Base-by-base conservation (phyloP, 2,797 vertebrate genomes). In the Bryconaethiops microstoma region DNA sequence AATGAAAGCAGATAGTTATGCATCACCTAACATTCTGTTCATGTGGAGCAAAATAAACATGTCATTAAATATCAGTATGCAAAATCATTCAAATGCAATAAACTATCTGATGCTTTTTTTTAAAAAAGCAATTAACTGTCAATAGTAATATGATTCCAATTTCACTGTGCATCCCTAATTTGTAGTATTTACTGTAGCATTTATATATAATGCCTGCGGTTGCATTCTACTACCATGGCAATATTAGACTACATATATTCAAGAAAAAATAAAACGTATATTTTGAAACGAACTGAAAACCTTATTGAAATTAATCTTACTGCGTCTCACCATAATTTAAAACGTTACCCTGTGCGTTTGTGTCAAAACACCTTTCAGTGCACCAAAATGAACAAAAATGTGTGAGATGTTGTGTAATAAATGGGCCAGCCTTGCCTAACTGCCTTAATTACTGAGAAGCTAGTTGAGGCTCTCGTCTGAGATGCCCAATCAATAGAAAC, bases 401-500 rank as follows among this genome's bases (percentile, higher is more conserved):
- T 45, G 40, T 19, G 54, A 54, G 70, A 23, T 12, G 14, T 55
- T 21, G 42, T 77, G 76, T 72, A 60, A 77, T 77, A 82, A 21
- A 65, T 9, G 39, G 42, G 13, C 72, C 72, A 35, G 62, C 79
- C 79, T 69, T 59, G 62, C 68, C 55, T 63, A 78, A 84, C 74
- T 55, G 70, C 48, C 40, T 21, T 81, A 69, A 81, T 81, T 77
- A 64, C 54, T 50, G 52, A 63, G n/a, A 77, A 78, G 70, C 25
- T 68, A 52, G 54, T 74, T 23, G 62, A 59, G 25, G 60, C 67
- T 55, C 74, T 78, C 75, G 57, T 14, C 42, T 7, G 48, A 68
- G 65, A 73, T 7, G 68, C 29, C 17, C 55, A 45, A 84, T 86
- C 85, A 48, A 83, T 83, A 79, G 71, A 52, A 57, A 72, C 25